Evolutionary conservation across 2,888 invertebrate species (phyloP).

Genomic region (Neuroscelio doddi): DNA sequence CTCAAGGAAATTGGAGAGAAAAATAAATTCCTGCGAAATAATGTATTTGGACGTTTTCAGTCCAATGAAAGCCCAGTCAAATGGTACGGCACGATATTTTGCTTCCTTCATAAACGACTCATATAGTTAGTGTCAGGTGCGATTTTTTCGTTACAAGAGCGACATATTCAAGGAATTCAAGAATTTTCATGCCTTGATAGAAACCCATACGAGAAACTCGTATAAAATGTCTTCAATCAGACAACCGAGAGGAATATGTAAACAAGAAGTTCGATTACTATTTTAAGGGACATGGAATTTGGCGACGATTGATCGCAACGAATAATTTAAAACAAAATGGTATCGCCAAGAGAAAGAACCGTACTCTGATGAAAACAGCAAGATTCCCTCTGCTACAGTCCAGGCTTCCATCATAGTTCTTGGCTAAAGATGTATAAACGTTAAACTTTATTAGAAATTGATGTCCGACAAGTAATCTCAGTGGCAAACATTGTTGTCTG

Average conservation of each 20-base stretch:
- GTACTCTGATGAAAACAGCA: constrained; percentile 53
- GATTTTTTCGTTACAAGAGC: neutral
- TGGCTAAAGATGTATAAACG: constrained; percentile 55
- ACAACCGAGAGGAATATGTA: constrained; percentile 47
- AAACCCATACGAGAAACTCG: constrained; percentile 41
- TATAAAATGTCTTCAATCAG: constrained; percentile 45
- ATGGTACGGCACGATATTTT: too few species aligned
- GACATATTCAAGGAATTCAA: constrained; percentile 43
- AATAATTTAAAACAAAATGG: constrained; percentile 58
- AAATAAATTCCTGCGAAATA: neutral
- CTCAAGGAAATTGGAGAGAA: too few species aligned
- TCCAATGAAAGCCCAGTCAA: neutral
- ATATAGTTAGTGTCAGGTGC: neutral
- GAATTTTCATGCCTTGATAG: constrained; percentile 21
- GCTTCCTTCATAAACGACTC: too few species aligned
- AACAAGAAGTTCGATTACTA: constrained; percentile 48
- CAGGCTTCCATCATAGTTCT: constrained; percentile 48
- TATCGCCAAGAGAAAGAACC: constrained; percentile 53
- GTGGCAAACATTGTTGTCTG: too few species aligned
- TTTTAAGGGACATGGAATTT: constrained; percentile 46
- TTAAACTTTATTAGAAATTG: constrained; percentile 54
- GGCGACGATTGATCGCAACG: constrained; percentile 46
- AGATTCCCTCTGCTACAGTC: constrained; percentile 50
- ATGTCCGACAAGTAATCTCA: constrained; percentile 36
- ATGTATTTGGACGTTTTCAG: neutral